phyloP scores from a whole-genome alignment of 2,888 invertebrate genomes.

The Byasa hedistus region DNA sequence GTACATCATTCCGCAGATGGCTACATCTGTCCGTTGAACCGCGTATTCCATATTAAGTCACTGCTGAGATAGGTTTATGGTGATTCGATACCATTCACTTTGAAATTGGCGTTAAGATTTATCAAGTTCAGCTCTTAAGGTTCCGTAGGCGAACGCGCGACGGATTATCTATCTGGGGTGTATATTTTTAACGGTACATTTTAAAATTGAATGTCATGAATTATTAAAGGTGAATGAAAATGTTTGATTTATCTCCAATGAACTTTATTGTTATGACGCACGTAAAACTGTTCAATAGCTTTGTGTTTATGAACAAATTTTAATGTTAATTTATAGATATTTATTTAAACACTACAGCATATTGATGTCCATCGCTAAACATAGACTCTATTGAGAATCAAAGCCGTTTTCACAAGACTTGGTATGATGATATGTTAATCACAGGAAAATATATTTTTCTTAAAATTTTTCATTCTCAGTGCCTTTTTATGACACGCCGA shows the following conservation, averaged over 20 bases:
- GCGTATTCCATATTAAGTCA: constrained; percentile 43
- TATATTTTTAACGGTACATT: constrained; percentile 29
- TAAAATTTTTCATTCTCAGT: too few species aligned
- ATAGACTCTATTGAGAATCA: too few species aligned
- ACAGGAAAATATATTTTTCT: too few species aligned
- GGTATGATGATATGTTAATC: too few species aligned
- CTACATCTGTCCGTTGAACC: constrained; percentile 42
- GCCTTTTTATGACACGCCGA: too few species aligned
- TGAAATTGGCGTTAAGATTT: constrained; percentile 69
- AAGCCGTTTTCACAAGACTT: too few species aligned
- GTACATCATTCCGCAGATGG: constrained; percentile 54
- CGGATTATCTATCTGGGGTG: constrained; percentile 38
- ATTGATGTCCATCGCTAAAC: too few species aligned
- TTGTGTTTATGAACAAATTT: constrained; percentile 4
- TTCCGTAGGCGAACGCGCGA: constrained; percentile 36
- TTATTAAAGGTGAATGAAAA: constrained; percentile 20
- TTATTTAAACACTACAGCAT: background rate
- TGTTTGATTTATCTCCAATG: constrained; percentile 15
- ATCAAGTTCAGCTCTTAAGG: constrained; percentile 36
- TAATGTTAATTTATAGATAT: constrained; percentile 1
- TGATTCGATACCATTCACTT: constrained; percentile 77
- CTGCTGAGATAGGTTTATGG: constrained; percentile 67
- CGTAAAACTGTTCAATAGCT: background rate
- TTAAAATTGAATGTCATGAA: constrained; percentile 24
- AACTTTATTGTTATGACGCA: constrained; percentile 10